These are phyloP conservation scores for Ellobium chinense DNA, from an alignment of 2,888 invertebrate genomes.

Conservation along the genomic window DNA sequence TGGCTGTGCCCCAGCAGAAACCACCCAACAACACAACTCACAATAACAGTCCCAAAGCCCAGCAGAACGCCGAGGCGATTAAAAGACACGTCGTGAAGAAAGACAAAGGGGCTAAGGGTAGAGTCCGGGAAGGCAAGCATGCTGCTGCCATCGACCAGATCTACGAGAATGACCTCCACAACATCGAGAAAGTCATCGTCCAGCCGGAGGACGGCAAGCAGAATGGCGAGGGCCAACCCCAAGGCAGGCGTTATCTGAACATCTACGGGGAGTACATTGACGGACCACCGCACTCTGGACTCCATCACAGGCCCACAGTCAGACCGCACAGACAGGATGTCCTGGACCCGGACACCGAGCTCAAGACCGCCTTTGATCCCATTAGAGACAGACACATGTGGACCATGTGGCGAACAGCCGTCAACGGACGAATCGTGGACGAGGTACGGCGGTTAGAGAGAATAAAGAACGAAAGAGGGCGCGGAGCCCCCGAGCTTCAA, in stretches of 20 bases:
- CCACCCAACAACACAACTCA: neutral
- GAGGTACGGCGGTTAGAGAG: conserved; percentile 36
- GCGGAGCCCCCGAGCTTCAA: neutral
- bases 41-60: neutral
- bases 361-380: conserved; percentile 51
- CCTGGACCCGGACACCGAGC: neutral
- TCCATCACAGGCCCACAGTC: neutral
- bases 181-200: neutral
- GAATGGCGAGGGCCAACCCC: neutral
- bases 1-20: neutral
- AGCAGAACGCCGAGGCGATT: conserved; percentile 23
- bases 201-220: neutral
- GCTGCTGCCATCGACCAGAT: conserved; percentile 33
- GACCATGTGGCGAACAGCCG: conserved; percentile 57
- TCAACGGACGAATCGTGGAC: conserved; percentile 55
- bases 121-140: conserved; percentile 12
- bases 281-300: neutral
- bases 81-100: too few relatives aligned
- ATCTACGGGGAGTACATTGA: neutral
- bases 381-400: conserved; percentile 55
- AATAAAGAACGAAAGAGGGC: neutral
- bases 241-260: conserved; percentile 5
- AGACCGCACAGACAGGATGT: neutral
- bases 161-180: conserved; percentile 36
- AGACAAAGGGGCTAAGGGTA: neutral